A percentile compares a stretch with the other conserved stretches of the same genome.
Evolutionary conservation across 1,140 invertebrate genomes (phyloP).

Genomic region (Varroa destructor): DNA sequence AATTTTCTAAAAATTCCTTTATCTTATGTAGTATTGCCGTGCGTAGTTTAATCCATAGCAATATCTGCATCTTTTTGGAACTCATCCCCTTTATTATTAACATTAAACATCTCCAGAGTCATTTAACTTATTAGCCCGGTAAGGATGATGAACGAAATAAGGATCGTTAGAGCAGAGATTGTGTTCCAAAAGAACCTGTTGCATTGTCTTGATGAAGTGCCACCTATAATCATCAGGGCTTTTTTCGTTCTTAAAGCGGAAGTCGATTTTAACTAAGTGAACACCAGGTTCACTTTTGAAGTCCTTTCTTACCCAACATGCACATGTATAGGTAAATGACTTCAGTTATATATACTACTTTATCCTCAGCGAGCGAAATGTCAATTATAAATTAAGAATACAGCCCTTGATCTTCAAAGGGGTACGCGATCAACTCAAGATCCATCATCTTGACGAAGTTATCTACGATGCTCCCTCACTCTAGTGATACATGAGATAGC

Average conservation of each 20-base stretch:
- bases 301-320: conserved; percentile 40
- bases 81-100: background rate
- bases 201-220: conserved; percentile 36
- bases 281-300: conserved; percentile 41
- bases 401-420: background rate
- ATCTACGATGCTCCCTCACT: background rate
- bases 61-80: background rate
- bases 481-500: background rate
- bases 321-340: conserved; percentile 42
- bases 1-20: background rate
- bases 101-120: background rate
- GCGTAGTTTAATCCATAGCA: background rate
- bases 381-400: conserved; percentile 1
- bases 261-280: conserved; percentile 35
- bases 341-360: conserved; percentile 36
- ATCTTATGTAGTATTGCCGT: background rate
- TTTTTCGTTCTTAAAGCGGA: conserved; percentile 40
- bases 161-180: background rate
- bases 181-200: conserved; percentile 33
- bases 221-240: conserved; percentile 33
- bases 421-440: background rate
- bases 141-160: background rate
- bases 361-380: conserved; percentile 39
- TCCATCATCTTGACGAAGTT: background rate
- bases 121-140: background rate